phyloP scores from a whole-genome alignment of 2,113 vertebrate species.

The Odobenus rosmarus region DNA sequence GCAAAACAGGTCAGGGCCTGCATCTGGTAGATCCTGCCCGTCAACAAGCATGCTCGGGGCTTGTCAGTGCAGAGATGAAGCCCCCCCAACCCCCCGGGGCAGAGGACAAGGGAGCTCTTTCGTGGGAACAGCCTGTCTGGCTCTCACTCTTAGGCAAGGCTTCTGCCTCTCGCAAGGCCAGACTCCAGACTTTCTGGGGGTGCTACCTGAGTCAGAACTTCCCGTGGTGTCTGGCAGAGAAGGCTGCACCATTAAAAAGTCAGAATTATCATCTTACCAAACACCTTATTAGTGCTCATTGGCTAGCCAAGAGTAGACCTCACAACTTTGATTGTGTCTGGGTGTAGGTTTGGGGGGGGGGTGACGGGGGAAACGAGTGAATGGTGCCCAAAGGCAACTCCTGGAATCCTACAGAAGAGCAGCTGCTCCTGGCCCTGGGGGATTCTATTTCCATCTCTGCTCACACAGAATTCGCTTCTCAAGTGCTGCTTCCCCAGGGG shows the following conservation, averaged over 20 bases:
- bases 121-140: neutral
- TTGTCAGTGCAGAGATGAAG: neutral
- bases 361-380: neutral
- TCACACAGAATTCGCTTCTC: constrained; percentile 10
- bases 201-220: neutral
- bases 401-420: neutral
- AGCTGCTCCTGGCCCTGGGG: neutral
- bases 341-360: neutral
- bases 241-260: neutral
- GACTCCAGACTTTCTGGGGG: neutral
- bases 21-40: neutral
- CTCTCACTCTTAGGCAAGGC: neutral
- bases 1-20: neutral
- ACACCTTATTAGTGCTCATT: neutral
- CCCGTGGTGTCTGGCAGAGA: neutral
- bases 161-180: neutral
- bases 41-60: neutral
- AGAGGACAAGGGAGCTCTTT: neutral
- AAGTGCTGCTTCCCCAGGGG: neutral
- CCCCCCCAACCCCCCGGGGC: neutral
- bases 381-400: neutral
- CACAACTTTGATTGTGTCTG: neutral
- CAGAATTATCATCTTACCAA: neutral
- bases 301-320: neutral
- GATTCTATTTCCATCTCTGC: constrained; percentile 48